Conservation (phyloP, 1,140 invertebrate species). For the Platyscapa corneri region DNA sequence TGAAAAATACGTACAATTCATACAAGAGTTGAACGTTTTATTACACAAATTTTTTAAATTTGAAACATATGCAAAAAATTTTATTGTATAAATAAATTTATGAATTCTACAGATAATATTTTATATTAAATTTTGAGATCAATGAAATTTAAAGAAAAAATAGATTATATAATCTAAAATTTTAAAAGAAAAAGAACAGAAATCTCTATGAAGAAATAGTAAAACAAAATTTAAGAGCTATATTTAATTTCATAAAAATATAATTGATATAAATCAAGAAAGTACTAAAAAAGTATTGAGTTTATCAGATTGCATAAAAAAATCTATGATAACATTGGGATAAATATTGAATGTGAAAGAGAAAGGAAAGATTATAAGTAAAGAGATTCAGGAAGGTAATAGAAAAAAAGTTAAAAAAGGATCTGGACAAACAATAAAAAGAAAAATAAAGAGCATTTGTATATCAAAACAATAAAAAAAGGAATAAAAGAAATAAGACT, state of each 20-base stretch:
- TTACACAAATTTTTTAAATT: too few species aligned
- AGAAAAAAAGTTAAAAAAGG: constrained; percentile 43
- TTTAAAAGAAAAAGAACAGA: too few species aligned
- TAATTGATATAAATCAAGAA: neutral
- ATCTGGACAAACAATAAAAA: constrained; percentile 35
- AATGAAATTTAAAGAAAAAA: too few species aligned
- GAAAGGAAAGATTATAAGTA: constrained; percentile 18
- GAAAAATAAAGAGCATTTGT: constrained; percentile 54
- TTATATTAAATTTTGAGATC: too few species aligned
- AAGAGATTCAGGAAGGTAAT: constrained; percentile 1
- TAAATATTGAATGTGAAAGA: constrained; percentile 46
- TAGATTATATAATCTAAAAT: too few species aligned
- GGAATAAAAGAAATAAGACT: constrained; percentile 1
- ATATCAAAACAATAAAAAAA: constrained; percentile 50
- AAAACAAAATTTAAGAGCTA: neutral
- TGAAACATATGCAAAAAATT: too few species aligned
- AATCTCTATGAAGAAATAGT: neutral
- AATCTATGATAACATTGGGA: constrained; percentile 3
- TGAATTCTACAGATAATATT: too few species aligned
- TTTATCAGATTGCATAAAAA: neutral
- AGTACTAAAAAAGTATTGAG: neutral
- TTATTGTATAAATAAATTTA: too few species aligned
- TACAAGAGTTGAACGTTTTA: too few species aligned
- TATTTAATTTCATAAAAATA: neutral
- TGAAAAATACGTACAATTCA: neutral